Evolutionary conservation across 2,113 vertebrate species (phyloP).

Genomic region (Cyanoderma ruficeps): DNA sequence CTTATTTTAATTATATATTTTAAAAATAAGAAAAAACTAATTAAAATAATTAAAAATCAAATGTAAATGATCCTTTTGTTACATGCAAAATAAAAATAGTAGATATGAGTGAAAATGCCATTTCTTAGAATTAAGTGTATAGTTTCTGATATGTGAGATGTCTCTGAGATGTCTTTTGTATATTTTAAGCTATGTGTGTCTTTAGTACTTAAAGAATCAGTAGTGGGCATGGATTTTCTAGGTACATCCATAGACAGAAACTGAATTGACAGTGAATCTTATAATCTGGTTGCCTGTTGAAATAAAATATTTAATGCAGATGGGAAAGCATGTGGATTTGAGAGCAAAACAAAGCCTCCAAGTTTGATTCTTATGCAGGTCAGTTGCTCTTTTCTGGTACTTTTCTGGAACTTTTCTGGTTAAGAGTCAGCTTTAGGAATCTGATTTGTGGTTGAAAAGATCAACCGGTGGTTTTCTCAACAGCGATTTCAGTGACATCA

Average conservation of each 20-base stretch:
- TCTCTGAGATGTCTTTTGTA: neutral
- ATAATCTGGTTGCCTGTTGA: neutral
- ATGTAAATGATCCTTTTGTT: neutral
- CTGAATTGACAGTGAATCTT: neutral
- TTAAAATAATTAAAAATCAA: neutral
- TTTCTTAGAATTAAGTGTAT: neutral
- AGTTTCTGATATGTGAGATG: neutral
- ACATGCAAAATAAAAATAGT: neutral
- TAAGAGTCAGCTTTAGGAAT: slow-evolving; percentile 38
- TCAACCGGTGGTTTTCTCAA: slow-evolving; percentile 16
- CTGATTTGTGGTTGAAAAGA: slow-evolving; percentile 34
- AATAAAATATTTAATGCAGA: neutral
- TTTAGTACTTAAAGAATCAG: neutral
- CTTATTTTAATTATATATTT: neutral
- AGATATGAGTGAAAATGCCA: neutral
- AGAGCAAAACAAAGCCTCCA: neutral
- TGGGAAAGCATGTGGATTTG: neutral
- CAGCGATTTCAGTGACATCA: neutral
- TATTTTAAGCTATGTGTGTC: neutral
- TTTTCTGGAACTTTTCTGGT: slow-evolving; percentile 19
- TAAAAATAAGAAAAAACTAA: neutral
- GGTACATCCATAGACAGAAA: neutral
- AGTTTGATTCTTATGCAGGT: neutral
- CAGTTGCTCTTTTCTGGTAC: slow-evolving; percentile 18
- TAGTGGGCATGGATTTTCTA: neutral